Conservation (phyloP, 1,140 invertebrate species). For the Drosophila orosa region DNA sequence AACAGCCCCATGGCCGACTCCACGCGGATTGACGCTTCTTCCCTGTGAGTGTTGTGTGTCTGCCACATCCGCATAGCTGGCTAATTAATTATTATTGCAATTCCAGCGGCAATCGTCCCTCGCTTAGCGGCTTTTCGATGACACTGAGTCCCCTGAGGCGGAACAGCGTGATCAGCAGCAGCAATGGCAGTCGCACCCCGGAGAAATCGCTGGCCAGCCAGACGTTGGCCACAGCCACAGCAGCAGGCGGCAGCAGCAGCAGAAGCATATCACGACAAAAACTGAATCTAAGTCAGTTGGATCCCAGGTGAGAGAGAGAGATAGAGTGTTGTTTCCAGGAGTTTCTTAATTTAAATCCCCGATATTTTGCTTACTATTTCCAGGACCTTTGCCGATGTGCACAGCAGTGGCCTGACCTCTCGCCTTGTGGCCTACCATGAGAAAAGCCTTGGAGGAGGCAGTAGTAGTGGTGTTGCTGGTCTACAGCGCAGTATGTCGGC, state of each 20-base stretch:
- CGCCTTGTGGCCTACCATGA: slow-evolving; percentile 84
- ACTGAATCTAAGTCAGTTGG: slow-evolving; percentile 72
- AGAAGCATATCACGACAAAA: slow-evolving; percentile 53
- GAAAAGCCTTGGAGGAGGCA: slow-evolving; percentile 31
- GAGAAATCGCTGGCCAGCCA: slow-evolving; percentile 22
- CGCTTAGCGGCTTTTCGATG: neutral
- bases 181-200: slow-evolving; percentile 19
- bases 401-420: slow-evolving; percentile 84
- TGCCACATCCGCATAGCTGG: neutral
- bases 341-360: too few species aligned
- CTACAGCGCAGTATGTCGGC: slow-evolving; percentile 74
- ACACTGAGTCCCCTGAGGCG: slow-evolving; percentile 24
- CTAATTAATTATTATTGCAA: slow-evolving; percentile 2
- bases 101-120: neutral
- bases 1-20: slow-evolving; percentile 74
- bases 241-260: neutral
- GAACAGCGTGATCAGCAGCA: slow-evolving; percentile 7
- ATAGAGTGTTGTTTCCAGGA: too few species aligned
- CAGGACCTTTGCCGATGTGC: slow-evolving; percentile 83
- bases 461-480: neutral
- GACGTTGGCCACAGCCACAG: slow-evolving; percentile 7
- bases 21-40: slow-evolving; percentile 64
- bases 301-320: slow-evolving; percentile 68
- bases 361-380: neutral
- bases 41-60: slow-evolving; percentile 26